Evolutionary conservation across 2,797 vertebrate genomes (phyloP).

Genomic region (Capromys pilorides): DNA sequence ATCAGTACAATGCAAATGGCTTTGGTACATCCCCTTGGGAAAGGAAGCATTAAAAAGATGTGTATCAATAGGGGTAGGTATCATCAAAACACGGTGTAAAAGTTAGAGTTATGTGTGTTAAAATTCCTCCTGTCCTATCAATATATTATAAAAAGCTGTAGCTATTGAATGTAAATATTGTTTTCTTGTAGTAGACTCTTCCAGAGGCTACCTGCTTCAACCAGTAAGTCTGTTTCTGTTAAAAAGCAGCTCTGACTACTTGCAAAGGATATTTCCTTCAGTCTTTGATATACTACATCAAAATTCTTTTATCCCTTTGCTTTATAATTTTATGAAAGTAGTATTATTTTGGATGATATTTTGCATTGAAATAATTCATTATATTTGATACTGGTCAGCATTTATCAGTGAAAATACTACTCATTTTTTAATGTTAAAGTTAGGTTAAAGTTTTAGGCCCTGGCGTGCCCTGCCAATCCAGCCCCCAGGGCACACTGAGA

Average conservation of each 20-base stretch:
- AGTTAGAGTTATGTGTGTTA: background rate
- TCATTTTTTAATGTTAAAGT: background rate
- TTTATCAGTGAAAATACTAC: conserved; percentile 35
- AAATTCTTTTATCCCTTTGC: background rate
- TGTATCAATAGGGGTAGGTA: background rate
- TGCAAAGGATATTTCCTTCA: background rate
- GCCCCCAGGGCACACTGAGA: no score
- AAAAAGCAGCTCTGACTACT: background rate
- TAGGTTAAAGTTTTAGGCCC: background rate
- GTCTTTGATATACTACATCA: background rate
- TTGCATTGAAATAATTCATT: background rate
- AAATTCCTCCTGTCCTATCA: background rate
- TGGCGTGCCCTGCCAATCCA: no score
- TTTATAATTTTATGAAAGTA: background rate
- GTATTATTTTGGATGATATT: background rate
- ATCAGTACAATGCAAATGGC: background rate
- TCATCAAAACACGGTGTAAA: background rate
- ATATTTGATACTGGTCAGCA: background rate
- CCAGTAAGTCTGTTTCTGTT: background rate
- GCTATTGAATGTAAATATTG: background rate
- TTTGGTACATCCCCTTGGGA: background rate
- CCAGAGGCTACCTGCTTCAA: background rate
- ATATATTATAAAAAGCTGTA: background rate
- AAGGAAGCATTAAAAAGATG: background rate
- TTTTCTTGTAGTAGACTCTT: conserved; percentile 21